A percentile compares a stretch with the other conserved stretches of the same genome.
phyloP scores from a whole-genome alignment of 2,113 vertebrate genomes.

The Alosa alosa region DNA sequence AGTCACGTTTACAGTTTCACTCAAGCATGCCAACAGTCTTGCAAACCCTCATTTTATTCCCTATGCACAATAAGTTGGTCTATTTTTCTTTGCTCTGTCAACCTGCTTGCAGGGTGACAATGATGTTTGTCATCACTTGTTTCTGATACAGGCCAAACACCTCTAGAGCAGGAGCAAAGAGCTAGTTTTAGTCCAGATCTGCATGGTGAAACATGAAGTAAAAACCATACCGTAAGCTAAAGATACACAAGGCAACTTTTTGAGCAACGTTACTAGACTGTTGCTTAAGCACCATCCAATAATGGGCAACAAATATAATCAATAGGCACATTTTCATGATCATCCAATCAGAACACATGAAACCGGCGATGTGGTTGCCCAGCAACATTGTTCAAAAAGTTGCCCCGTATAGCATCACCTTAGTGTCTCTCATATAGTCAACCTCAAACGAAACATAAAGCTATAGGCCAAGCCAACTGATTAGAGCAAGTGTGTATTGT shows the following conservation, averaged over 20 bases:
- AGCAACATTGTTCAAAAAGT: no score
- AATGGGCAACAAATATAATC: no score
- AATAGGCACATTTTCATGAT: no score
- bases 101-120: neutral
- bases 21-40: neutral
- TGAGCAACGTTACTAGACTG: no score
- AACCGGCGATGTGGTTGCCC: no score
- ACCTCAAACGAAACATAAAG: no score
- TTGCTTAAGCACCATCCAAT: no score
- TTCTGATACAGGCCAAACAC: neutral
- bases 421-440: no score
- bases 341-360: no score
- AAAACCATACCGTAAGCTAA: no score
- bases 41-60: neutral
- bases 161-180: neutral
- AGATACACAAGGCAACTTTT: no score
- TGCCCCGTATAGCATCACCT: neutral
- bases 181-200: neutral
- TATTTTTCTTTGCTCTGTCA: neutral
- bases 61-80: neutral
- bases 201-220: neutral
- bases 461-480: neutral
- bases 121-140: neutral
- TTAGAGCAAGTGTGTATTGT: neutral
- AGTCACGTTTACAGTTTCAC: neutral